Conservation (phyloP, 2,797 vertebrate species). For the Poecilia velifera region DNA sequence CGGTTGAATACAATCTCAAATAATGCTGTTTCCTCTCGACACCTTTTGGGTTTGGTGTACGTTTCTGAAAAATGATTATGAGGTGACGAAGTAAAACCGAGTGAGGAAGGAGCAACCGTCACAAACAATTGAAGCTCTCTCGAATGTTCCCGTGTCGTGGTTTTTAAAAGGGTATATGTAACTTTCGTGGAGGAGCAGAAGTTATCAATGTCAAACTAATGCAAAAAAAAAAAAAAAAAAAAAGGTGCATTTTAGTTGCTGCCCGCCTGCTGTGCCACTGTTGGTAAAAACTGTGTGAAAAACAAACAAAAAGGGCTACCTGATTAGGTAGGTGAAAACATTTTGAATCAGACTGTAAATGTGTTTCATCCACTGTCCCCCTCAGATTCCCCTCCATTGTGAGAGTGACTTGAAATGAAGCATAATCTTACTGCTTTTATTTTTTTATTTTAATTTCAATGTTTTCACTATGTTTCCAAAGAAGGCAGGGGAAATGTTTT, state of each 20-base stretch:
- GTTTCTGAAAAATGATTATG: constrained; percentile 3
- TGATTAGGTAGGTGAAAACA: constrained; percentile 58
- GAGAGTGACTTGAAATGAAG: constrained; percentile 63
- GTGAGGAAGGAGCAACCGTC: constrained; percentile 36
- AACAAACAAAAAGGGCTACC: constrained; percentile 60
- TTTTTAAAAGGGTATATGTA: constrained; percentile 36
- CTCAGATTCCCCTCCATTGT: constrained; percentile 65
- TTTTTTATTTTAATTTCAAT: constrained; percentile 20
- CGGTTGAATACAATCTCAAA: constrained; percentile 44
- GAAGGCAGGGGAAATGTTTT: constrained; percentile 74
- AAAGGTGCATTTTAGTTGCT: constrained; percentile 48
- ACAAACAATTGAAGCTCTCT: constrained; percentile 45
- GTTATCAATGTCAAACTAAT: constrained; percentile 42
- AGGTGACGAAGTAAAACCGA: constrained; percentile 33
- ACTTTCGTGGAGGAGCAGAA: constrained; percentile 44
- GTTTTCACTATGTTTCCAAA: constrained; percentile 73
- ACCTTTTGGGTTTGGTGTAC: constrained; percentile 11
- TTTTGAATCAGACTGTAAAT: constrained; percentile 59
- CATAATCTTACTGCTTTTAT: constrained; percentile 20
- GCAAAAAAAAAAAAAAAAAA: constrained; percentile 39
- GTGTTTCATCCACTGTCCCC: constrained; percentile 49
- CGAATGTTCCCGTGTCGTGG: constrained; percentile 49
- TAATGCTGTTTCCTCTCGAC: constrained; percentile 32
- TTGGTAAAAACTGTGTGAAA: constrained; percentile 58
- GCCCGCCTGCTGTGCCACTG: constrained; percentile 45